Conservation (phyloP, 2,888 invertebrate species). For the Oscheius onirici region DNA sequence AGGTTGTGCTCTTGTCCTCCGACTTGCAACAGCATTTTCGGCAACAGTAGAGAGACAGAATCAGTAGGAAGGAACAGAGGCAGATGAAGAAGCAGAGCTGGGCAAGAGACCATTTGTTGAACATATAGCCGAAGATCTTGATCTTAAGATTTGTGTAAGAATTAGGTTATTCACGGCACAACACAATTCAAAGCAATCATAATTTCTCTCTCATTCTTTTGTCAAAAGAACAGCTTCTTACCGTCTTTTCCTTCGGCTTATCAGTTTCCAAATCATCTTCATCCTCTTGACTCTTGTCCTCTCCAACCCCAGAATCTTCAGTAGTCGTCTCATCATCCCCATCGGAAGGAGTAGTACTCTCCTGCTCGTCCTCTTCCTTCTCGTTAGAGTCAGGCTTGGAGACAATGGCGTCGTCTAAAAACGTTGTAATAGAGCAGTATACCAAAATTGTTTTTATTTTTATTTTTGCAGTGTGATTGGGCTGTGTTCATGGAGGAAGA, state of each 20-base stretch:
- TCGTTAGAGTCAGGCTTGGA: too few species aligned
- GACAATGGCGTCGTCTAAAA: too few species aligned
- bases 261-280: constrained; percentile 32
- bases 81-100: constrained; percentile 35
- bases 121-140: background rate
- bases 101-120: constrained; percentile 35
- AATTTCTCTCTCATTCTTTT: constrained; percentile 6
- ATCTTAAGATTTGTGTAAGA: constrained; percentile 4
- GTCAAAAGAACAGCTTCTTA: background rate
- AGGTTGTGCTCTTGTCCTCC: constrained; percentile 42
- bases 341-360: background rate
- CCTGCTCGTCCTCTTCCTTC: background rate
- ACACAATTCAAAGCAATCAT: background rate
- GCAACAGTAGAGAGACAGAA: constrained; percentile 23
- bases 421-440: too few species aligned
- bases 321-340: background rate
- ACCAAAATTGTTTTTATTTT: too few species aligned
- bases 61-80: constrained; percentile 31
- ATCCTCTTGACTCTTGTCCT: background rate
- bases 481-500: too few species aligned
- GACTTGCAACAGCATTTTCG: constrained; percentile 5
- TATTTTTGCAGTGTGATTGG: too few species aligned
- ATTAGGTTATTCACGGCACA: background rate
- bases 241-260: constrained; percentile 28
- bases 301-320: background rate